Percentiles rank a stretch among this genome's conserved stretches.
phyloP scores from a whole-genome alignment of 2,797 vertebrate genomes.

The Acropternis orthonyx region DNA sequence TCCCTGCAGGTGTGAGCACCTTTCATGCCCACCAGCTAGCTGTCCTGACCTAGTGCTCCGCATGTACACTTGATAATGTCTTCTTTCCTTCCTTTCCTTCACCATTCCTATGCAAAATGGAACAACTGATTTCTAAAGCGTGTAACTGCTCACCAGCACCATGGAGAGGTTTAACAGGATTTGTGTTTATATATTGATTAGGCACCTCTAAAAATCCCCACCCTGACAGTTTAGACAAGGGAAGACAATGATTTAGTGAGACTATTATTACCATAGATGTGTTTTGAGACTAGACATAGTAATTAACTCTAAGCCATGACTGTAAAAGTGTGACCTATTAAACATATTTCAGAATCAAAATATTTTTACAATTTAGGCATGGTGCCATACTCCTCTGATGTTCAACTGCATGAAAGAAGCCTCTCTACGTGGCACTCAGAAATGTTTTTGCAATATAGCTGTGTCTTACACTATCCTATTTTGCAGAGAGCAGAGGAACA shows the following conservation, averaged over 20 bases:
- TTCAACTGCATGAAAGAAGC: not conserved
- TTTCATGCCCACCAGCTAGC: not conserved
- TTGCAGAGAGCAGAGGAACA: not conserved
- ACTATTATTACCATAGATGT: not conserved
- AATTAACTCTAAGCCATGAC: not conserved
- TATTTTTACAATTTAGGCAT: not conserved
- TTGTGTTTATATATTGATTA: not conserved
- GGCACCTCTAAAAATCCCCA: not conserved
- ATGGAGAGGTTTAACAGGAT: not conserved
- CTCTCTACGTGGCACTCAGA: not conserved
- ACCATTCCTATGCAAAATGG: not conserved
- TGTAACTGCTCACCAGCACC: not conserved
- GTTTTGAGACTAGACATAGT: not conserved
- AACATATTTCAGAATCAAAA: not conserved
- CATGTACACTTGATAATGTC: rapidly evolving
- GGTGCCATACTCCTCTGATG: not conserved
- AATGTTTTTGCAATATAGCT: not conserved
- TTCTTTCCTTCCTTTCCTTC: not conserved
- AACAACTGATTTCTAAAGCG: not conserved
- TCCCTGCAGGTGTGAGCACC: not conserved
- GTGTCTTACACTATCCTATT: not conserved
- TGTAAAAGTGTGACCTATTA: not conserved
- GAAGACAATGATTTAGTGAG: not conserved
- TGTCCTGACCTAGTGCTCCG: not conserved
- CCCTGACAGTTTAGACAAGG: not conserved